Evolutionary conservation across 2,113 vertebrate genomes (phyloP), one percentile per base, ranked within the genome.

Genomic region (Forbesichthys papilliferus): DNA sequence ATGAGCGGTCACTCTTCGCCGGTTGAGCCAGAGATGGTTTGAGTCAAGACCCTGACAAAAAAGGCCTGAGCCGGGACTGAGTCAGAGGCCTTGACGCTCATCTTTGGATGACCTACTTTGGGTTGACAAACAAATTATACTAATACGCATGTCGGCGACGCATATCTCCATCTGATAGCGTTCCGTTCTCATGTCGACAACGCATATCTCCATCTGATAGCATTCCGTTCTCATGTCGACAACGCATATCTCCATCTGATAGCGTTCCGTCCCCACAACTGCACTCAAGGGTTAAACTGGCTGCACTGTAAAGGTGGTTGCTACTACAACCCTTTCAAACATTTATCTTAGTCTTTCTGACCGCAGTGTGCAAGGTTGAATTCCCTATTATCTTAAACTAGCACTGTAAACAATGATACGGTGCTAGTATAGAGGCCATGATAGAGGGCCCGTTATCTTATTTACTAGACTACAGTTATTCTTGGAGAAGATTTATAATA

Each of bases 301-400:
- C 27, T 27, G 27, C 27, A 27, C 27, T 87, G 82, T 76, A 75
- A 74, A 84, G 81, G 76, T 20, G 52, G 60, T 72, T 72, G 27
- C 27, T 27, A 27, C 27, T 27, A 64, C 49, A 54, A 4, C 11
- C n/a, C 12, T 4, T 54, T 8, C n/a, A 8, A n/a, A 48, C 60
- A 62, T 74, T 73, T 73, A 64, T 73, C 62, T 73, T 49, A 27
- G 27, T 18, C 64, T 9, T 16, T 42, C 7, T 42, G 36, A 42
- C 36, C 36, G 36, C 36, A 42, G 36, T 42, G 36, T 8, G 36
- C 7, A 42, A 42, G 36, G 36, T 42, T 42, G 36, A 27, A 27
- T 27, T 27, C 27, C 27, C 27, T 27, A 27, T 27, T 27, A 27
- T 42, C 7, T 5, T 8, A 42, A 42, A 42, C 36, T 42, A 42